These are phyloP conservation scores for Bombus turneri DNA, from an alignment of 1,140 invertebrate genomes.

Conservation along the genomic window DNA sequence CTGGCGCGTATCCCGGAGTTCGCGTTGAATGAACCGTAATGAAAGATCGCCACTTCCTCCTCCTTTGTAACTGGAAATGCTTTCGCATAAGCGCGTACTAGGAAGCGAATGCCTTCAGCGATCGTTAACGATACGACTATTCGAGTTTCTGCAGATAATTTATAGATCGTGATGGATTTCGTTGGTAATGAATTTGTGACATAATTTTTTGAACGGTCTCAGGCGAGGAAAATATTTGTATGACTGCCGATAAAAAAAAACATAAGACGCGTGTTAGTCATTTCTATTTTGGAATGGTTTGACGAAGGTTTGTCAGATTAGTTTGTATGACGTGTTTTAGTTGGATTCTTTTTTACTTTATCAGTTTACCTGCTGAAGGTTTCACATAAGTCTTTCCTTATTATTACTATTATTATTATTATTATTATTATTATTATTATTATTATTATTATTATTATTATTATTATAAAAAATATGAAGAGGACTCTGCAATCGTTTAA, in stretches of 20 bases:
- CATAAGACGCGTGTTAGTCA: not conserved
- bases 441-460: too few relatives aligned
- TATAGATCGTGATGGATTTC: not conserved
- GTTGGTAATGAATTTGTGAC: not conserved
- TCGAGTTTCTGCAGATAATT: not conserved
- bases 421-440: too few relatives aligned
- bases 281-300: not conserved
- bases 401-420: too few relatives aligned
- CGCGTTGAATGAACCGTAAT: not conserved
- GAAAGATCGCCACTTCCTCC: constrained; percentile 10
- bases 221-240: not conserved
- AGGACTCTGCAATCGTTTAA: too few relatives aligned
- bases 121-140: constrained; percentile 7
- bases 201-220: not conserved
- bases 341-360: not conserved
- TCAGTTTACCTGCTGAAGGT: too few relatives aligned
- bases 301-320: not conserved
- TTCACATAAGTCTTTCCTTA: too few relatives aligned
- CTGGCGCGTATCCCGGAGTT: not conserved
- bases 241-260: not conserved
- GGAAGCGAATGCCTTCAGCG: constrained; percentile 2
- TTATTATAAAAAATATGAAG: too few relatives aligned
- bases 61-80: not conserved
- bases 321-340: not conserved
- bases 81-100: not conserved